phyloP scores from a whole-genome alignment of 2,888 invertebrate genomes.

The Netelia fuscicornis region DNA sequence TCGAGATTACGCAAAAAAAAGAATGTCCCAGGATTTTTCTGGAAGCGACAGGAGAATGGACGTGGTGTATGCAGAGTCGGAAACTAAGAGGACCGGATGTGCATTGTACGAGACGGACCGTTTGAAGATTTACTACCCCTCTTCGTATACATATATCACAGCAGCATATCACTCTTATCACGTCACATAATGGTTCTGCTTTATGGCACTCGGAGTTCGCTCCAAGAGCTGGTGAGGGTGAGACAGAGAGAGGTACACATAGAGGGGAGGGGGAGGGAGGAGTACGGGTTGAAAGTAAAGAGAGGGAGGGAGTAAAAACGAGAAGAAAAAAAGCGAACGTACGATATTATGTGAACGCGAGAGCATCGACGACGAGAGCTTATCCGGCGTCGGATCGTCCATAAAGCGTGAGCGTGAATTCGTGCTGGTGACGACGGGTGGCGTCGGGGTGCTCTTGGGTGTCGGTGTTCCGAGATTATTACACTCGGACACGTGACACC shows the following conservation, averaged over 20 bases:
- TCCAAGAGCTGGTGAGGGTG: not conserved
- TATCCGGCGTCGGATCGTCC: constrained; percentile 50
- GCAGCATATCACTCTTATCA: constrained; percentile 55
- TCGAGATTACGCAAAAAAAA: too few species aligned
- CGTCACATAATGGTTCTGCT: constrained; percentile 38
- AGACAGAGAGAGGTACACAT: not conserved
- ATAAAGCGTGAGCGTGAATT: constrained; percentile 55
- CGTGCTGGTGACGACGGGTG: constrained; percentile 44
- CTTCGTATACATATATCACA: constrained; percentile 27
- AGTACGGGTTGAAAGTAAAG: not conserved
- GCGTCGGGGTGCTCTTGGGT: constrained; percentile 31
- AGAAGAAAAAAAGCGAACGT: constrained; percentile 4
- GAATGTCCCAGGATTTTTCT: not conserved
- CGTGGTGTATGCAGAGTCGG: not conserved
- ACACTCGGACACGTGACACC: constrained; percentile 59
- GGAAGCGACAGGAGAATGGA: not conserved
- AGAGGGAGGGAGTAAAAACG: not conserved
- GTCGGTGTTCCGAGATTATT: constrained; percentile 59
- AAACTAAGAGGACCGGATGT: constrained; percentile 24
- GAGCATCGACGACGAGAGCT: constrained; percentile 47
- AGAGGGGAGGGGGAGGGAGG: not conserved
- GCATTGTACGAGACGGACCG: constrained; percentile 18
- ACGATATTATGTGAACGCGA: constrained; percentile 45
- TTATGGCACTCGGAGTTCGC: constrained; percentile 26
- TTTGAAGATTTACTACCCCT: constrained; percentile 39